These are phyloP conservation scores for Antigone vipio DNA, from an alignment of 2,113 vertebrate genomes.

Conservation along the genomic window DNA sequence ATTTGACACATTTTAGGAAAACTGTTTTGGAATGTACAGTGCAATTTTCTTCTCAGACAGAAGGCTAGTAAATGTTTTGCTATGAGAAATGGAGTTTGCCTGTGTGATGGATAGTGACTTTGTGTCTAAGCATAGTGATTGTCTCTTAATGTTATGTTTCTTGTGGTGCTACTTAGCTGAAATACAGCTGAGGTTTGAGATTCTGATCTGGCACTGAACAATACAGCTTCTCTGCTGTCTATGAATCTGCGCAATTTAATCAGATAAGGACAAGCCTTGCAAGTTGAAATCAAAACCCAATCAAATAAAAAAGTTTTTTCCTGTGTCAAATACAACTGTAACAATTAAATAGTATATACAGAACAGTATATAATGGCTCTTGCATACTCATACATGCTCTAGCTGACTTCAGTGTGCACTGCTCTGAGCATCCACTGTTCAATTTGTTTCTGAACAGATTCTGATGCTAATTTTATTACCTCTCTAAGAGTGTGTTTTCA, in stretches of 20 bases:
- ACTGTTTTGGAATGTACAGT: not conserved
- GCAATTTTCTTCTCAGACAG: constrained; percentile 32
- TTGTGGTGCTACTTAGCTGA: not conserved
- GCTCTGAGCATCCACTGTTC: not conserved
- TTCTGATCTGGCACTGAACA: not conserved
- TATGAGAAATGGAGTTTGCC: constrained; percentile 18
- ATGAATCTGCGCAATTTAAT: not conserved
- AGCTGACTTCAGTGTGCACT: not conserved
- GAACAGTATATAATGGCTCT: not conserved
- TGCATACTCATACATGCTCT: not conserved
- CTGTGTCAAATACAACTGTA: not conserved
- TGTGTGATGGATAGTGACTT: not conserved
- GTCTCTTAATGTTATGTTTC: constrained; percentile 2
- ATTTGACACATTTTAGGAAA: constrained; percentile 15
- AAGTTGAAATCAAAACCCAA: not conserved
- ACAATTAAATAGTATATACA: not conserved
- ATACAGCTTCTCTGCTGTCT: not conserved
- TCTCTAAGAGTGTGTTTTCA: not conserved
- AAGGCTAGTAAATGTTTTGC: not conserved
- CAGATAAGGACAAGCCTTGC: not conserved
- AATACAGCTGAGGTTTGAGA: not conserved
- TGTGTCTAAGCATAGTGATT: not conserved
- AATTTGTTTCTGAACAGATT: not conserved
- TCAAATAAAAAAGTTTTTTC: not conserved
- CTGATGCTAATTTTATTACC: not conserved